Evolutionary conservation across 1,140 invertebrate genomes (phyloP), one percentile per base, ranked within the genome.

Genomic region (Calliphora vicina): DNA sequence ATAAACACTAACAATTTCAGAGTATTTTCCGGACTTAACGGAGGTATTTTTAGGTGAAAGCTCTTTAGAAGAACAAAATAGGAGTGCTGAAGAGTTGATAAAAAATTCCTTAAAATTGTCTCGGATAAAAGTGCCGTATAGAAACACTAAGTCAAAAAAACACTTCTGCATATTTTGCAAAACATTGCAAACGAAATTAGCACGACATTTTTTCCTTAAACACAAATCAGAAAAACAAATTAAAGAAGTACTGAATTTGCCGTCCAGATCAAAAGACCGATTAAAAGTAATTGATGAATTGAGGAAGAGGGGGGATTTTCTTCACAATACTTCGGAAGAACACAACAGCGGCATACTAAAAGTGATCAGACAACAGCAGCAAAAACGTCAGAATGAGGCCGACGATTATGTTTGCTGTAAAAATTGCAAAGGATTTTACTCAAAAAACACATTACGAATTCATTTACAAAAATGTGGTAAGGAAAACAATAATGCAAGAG

Each of bases 141-240:
- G 35, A 35, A 35, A 35, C 35, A 5, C 6, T 8, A 67, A 67
- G 20, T 67, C 57, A 42, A 76, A 76, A 42, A 76, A 17, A 20
- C 73, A 76, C 29, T 76, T 76, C 17, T 76, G 73, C 29, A 20
- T 35, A 12, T 76, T 35, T 42, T 76, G 29, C n/a, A 76, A 76
- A 76, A 76, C 73, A 35, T 42, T 76, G 29, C 73, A 76, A 23
- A 25, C 5, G 6, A 76, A 76, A 76, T 35, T 76, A 35, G 27
- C 27, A 3, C 15, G 73, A 42, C 73, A 76, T 20, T 76, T 76
- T n/a, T 20, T 9, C 6, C 8, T 20, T 17, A 67, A 67, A 67
- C 57, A 67, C 23, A 67, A 67, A 67, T 2, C 17, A 1, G 73
- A 76, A 76, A 42, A 35, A n/a, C 15, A 35, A 42, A 26, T 76